Conservation (phyloP, 2,888 invertebrate species). For the Fissipunctia ypsillon region DNA sequence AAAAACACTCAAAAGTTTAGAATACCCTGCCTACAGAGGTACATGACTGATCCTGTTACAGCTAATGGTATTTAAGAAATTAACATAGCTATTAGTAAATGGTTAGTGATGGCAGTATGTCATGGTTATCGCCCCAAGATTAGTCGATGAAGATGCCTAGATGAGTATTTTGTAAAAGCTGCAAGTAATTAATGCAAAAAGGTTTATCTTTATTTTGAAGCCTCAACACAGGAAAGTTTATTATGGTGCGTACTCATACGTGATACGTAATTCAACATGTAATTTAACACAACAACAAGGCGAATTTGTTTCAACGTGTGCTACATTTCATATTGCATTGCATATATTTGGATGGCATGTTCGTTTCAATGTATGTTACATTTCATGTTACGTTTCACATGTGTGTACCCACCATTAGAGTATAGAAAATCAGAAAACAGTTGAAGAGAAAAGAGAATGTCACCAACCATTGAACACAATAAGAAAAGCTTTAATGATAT, state of each 20-base stretch:
- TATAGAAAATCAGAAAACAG: not conserved
- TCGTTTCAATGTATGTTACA: not conserved
- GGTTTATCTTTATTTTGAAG: not conserved
- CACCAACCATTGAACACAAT: conserved; percentile 78
- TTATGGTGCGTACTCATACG: not conserved
- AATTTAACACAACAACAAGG: not conserved
- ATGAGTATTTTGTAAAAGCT: no score
- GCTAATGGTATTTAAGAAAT: not conserved
- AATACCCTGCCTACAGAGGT: not conserved
- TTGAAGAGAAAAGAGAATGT: conserved; percentile 64
- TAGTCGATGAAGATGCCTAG: no score
- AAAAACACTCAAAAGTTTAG: not conserved
- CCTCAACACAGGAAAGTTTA: not conserved
- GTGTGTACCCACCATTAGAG: not conserved
- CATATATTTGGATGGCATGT: not conserved
- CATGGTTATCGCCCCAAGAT: not conserved
- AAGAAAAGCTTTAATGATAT: conserved; percentile 68
- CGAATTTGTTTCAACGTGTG: not conserved
- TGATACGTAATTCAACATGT: not conserved
- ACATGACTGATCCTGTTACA: not conserved
- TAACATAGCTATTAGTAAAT: not conserved
- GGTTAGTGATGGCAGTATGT: not conserved
- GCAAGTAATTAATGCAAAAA: not conserved
- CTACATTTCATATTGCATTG: not conserved
- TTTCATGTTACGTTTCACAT: not conserved